Evolutionary conservation across 2,113 vertebrate genomes (phyloP).

Genomic region (Cygnus atratus): DNA sequence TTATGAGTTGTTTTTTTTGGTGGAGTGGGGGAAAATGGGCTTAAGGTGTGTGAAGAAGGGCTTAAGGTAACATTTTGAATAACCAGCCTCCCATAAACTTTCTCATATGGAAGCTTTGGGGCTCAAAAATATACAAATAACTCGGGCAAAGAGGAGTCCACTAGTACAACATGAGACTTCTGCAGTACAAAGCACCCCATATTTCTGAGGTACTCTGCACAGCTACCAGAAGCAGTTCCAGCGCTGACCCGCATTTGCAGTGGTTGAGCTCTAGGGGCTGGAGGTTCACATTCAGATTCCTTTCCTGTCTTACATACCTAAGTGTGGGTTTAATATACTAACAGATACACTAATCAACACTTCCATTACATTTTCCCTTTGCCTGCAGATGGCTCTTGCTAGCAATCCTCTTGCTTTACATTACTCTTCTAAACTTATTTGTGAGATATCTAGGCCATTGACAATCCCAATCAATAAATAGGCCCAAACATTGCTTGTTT

Average conservation of each 20-base stretch:
- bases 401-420: background rate
- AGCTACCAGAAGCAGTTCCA: background rate
- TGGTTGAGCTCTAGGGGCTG: background rate
- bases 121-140: background rate
- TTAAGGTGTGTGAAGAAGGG: background rate
- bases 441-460: background rate
- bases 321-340: background rate
- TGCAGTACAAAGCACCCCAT: background rate
- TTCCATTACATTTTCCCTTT: background rate
- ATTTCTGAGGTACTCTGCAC: too few species aligned
- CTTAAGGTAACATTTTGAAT: background rate
- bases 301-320: background rate
- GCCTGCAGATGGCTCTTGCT: background rate
- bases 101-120: background rate
- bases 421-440: background rate
- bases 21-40: background rate
- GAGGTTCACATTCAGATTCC: background rate
- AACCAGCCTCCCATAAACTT: background rate
- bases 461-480: background rate
- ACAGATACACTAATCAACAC: background rate
- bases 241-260: background rate
- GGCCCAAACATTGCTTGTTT: background rate
- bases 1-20: background rate
- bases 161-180: background rate
- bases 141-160: background rate